Percentiles rank a stretch among this genome's conserved stretches.
Conservation (phyloP, 2,888 invertebrate species). For the Harmothoe impar region DNA sequence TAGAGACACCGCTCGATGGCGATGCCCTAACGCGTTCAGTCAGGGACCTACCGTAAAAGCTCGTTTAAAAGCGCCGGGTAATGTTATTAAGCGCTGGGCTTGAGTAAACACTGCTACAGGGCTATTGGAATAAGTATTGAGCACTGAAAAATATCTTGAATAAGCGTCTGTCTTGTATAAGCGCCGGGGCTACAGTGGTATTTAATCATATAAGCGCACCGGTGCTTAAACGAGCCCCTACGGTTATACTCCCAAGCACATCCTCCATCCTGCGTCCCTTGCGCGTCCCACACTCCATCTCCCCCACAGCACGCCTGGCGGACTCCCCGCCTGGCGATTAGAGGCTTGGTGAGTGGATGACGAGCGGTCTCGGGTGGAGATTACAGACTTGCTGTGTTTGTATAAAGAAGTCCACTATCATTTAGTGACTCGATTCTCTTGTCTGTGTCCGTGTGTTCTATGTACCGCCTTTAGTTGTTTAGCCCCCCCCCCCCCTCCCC, state of each 20-base stretch:
- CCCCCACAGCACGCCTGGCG: neutral
- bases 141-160: too few relatives aligned
- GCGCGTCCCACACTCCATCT: neutral
- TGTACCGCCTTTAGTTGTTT: neutral
- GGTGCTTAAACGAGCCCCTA: too few relatives aligned
- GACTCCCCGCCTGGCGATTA: neutral
- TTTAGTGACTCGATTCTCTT: constrained; percentile 11
- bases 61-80: too few relatives aligned
- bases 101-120: neutral
- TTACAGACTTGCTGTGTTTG: neutral
- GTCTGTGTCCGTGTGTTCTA: constrained; percentile 7
- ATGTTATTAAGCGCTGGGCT: neutral
- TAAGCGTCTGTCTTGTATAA: too few relatives aligned
- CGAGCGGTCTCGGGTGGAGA: neutral
- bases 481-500: neutral
- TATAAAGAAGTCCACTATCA: constrained; percentile 22
- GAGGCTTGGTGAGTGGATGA: neutral
- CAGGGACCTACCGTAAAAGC: too few relatives aligned
- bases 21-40: too few relatives aligned
- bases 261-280: neutral
- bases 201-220: too few relatives aligned
- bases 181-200: too few relatives aligned
- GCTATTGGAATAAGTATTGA: too few relatives aligned
- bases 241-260: too few relatives aligned
- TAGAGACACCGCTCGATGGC: neutral